These are phyloP conservation scores for Ganaspis brasiliensis DNA, from an alignment of 2,888 invertebrate species.

Conservation along the genomic window DNA sequence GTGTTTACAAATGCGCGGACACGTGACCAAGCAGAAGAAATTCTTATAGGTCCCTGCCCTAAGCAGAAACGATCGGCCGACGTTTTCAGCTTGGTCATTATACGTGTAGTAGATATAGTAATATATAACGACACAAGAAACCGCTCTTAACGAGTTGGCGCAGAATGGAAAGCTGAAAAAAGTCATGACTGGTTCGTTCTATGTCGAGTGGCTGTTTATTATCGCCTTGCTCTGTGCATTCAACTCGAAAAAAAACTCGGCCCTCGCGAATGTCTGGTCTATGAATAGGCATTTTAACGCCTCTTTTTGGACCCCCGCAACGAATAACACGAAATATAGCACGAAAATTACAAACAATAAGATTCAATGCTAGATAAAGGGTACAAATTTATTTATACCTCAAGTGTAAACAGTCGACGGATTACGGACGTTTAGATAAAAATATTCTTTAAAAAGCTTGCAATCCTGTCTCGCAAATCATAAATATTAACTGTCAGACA, in stretches of 20 bases:
- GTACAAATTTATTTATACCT: no score
- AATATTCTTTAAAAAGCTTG: neutral
- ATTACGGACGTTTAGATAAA: no score
- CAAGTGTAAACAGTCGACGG: no score
- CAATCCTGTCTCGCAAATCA: neutral
- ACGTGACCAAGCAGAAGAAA: slow-evolving; percentile 39
- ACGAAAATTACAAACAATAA: slow-evolving; percentile 4
- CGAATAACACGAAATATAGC: neutral
- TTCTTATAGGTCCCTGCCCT: slow-evolving; percentile 41
- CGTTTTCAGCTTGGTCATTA: slow-evolving; percentile 42
- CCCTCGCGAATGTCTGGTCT: slow-evolving; percentile 26
- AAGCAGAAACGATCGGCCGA: slow-evolving; percentile 19
- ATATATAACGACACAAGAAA: slow-evolving; percentile 38
- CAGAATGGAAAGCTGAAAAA: slow-evolving; percentile 41
- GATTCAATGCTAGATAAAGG: no score
- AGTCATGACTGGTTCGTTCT: slow-evolving; percentile 37
- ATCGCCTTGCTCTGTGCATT: slow-evolving; percentile 9
- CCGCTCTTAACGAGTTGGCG: slow-evolving; percentile 39
- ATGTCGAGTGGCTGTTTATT: slow-evolving; percentile 39
- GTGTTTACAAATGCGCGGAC: slow-evolving; percentile 38
- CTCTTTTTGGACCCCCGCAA: slow-evolving; percentile 6
- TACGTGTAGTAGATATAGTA: slow-evolving; percentile 31
- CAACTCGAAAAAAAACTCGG: slow-evolving; percentile 11
- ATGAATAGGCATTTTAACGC: slow-evolving; percentile 21
- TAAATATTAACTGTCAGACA: neutral